These are phyloP conservation scores for Haliclona indistincta DNA, from an alignment of 37 sponge, comb jelly and placozoan species.

Conservation along the genomic window DNA sequence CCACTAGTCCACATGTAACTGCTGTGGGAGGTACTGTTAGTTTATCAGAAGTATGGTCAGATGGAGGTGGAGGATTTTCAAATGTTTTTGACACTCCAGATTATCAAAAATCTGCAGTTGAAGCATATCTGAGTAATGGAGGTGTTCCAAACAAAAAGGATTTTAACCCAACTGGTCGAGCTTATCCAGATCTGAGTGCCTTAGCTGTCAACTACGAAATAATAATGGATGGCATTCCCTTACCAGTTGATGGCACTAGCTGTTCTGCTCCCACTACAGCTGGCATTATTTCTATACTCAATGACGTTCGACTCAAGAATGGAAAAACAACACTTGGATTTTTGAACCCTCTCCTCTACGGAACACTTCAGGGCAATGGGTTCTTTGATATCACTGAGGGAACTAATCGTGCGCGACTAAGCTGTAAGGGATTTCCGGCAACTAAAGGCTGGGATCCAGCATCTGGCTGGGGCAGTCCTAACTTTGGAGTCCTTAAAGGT, in stretches of 20 bases:
- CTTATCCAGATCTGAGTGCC: slow-evolving; percentile 91
- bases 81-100: slow-evolving; percentile 68
- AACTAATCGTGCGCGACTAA: slow-evolving; percentile 6
- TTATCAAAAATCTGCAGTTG: slow-evolving; percentile 80
- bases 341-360: slow-evolving; percentile 93
- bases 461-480: slow-evolving; percentile 61
- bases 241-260: slow-evolving; percentile 81
- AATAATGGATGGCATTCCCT: slow-evolving; percentile 21
- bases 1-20: slow-evolving; percentile 87
- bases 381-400: slow-evolving; percentile 74
- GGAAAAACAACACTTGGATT: slow-evolving; percentile 88
- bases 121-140: slow-evolving; percentile 70
- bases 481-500: slow-evolving; percentile 43
- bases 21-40: slow-evolving; percentile 83
- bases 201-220: slow-evolving; percentile 78
- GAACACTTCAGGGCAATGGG: slow-evolving; percentile 51
- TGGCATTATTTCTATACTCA: slow-evolving; percentile 80
- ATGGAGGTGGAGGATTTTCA: slow-evolving; percentile 92
- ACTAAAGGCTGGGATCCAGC: slow-evolving; percentile 61
- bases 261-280: slow-evolving; percentile 88
- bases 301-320: slow-evolving; percentile 82
- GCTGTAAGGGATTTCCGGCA: slow-evolving; percentile 45
- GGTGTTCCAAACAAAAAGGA: slow-evolving; percentile 45
- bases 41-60: slow-evolving; percentile 36
- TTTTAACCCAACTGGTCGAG: slow-evolving; percentile 83